phyloP scores from a whole-genome alignment of 2,888 invertebrate species.

The Leucania comma region DNA sequence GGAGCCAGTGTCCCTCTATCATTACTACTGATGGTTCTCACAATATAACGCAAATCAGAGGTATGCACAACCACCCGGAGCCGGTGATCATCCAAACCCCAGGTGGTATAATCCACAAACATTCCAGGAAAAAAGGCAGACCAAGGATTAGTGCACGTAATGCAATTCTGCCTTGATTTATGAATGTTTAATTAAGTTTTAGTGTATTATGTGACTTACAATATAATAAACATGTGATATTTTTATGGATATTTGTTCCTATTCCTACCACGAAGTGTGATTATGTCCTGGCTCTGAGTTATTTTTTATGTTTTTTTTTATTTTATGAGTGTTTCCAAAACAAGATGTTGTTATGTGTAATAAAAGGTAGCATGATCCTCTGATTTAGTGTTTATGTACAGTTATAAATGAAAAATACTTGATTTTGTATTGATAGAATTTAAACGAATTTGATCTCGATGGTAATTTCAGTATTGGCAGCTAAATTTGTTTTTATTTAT shows the following conservation, averaged over 20 bases:
- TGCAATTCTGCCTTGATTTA: slow-evolving; percentile 48
- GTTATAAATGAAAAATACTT: background rate
- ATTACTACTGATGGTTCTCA: slow-evolving; percentile 70
- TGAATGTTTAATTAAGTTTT: background rate
- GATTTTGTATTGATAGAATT: background rate
- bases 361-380: background rate
- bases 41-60: slow-evolving; percentile 71
- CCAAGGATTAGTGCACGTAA: slow-evolving; percentile 39
- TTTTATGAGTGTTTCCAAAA: slow-evolving; percentile 1
- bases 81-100: slow-evolving; percentile 69
- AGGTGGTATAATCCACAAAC: slow-evolving; percentile 66
- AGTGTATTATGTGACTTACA: background rate
- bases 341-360: background rate
- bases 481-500: background rate
- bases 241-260: slow-evolving; percentile 26
- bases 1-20: slow-evolving; percentile 68
- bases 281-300: background rate
- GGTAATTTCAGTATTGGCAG: slow-evolving; percentile 3
- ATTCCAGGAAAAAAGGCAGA: slow-evolving; percentile 35
- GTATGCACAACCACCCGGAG: slow-evolving; percentile 69
- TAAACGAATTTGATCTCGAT: slow-evolving; percentile 25
- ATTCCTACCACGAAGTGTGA: background rate
- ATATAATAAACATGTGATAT: slow-evolving; percentile 8
- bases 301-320: background rate
- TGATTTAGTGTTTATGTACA: background rate